phyloP scores from a whole-genome alignment of 2,797 vertebrate species.

The Xiphorhynchus erythropygius region DNA sequence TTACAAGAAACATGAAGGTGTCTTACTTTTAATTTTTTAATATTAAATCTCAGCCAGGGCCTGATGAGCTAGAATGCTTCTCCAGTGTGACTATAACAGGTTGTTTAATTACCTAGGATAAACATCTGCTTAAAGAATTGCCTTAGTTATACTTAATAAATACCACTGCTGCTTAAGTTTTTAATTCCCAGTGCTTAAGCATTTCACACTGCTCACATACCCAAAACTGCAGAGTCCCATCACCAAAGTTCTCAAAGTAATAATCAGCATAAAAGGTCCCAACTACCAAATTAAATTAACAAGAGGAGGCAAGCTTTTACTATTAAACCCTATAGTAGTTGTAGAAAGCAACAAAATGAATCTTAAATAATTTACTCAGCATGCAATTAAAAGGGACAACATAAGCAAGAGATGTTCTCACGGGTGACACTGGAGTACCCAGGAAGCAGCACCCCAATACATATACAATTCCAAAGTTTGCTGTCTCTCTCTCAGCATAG shows the following conservation, averaged over 20 bases:
- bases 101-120: background rate
- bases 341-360: background rate
- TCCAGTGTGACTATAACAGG: background rate
- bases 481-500: background rate
- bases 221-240: background rate
- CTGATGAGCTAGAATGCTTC: background rate
- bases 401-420: background rate
- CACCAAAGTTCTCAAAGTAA: background rate
- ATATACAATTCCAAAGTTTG: background rate
- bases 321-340: background rate
- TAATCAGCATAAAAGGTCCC: background rate
- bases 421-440: background rate
- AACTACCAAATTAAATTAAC: background rate
- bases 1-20: background rate
- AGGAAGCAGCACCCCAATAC: background rate
- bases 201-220: background rate
- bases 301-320: background rate
- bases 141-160: background rate
- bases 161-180: background rate
- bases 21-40: background rate
- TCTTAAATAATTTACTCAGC: background rate
- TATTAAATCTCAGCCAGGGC: background rate
- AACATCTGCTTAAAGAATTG: background rate
- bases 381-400: background rate
- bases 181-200: background rate